These are phyloP conservation scores for Sanderia malayensis DNA, from an alignment of 30 jellyfish, hydroid and myxozoan species.

Conservation along the genomic window DNA sequence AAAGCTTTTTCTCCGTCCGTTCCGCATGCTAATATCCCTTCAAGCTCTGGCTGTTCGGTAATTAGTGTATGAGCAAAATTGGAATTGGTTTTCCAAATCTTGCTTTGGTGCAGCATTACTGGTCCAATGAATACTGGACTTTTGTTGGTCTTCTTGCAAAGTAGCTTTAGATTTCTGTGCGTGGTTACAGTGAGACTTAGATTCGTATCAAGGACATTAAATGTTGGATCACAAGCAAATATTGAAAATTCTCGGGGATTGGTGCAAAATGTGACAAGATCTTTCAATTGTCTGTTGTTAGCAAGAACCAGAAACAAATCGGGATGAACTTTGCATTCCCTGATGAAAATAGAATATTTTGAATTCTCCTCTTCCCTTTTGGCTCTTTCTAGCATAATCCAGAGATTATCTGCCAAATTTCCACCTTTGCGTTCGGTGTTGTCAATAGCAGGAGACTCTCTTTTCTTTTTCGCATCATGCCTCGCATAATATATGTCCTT, in stretches of 20 bases:
- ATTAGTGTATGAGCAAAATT: not conserved
- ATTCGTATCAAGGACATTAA: not conserved
- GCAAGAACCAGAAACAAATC: not conserved
- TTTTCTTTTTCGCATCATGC: not conserved
- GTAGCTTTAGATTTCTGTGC: slow-evolving; percentile 1
- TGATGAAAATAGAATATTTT: not conserved
- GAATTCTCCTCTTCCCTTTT: slow-evolving; percentile 16
- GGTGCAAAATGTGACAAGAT: slow-evolving; percentile 2
- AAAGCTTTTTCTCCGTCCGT: slow-evolving; percentile 11
- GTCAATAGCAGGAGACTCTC: not conserved
- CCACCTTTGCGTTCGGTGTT: not conserved
- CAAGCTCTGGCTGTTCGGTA: not conserved
- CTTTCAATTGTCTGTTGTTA: not conserved
- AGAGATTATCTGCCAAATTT: not conserved
- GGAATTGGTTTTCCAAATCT: not conserved
- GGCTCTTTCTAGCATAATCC: slow-evolving; percentile 15
- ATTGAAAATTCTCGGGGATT: not conserved
- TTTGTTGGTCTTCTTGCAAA: not conserved
- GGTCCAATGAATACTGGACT: slow-evolving; percentile 21
- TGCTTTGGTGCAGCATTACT: slow-evolving; percentile 1
- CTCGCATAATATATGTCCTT: not conserved
- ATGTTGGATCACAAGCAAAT: slow-evolving; percentile 5
- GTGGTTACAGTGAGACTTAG: slow-evolving; percentile 5
- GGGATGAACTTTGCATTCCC: slow-evolving; percentile 10
- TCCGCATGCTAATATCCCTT: slow-evolving; percentile 11